These are phyloP conservation scores for Struthidea cinerea DNA, from an alignment of 2,113 vertebrate species.

Conservation along the genomic window DNA sequence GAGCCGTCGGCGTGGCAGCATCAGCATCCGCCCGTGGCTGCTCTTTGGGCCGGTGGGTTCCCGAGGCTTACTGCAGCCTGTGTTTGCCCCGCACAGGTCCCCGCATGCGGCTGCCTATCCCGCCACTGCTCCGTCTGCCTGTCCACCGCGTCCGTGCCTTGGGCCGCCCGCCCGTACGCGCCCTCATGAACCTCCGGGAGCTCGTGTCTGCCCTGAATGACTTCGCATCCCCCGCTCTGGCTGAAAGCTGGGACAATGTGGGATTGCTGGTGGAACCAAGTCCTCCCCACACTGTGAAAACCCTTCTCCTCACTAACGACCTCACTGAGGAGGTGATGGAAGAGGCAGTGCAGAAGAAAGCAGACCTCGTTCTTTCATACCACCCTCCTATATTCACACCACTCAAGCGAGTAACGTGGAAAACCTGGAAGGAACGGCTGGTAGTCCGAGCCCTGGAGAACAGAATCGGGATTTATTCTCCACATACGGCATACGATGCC, in stretches of 20 bases:
- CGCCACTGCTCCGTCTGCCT: not conserved
- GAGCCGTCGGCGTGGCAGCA: not conserved
- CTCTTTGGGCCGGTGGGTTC: fast-evolving
- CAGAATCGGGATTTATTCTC: conserved; percentile 88
- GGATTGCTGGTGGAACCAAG: conserved; percentile 91
- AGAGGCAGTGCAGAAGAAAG: conserved; percentile 78
- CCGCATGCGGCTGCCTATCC: conserved; percentile 22
- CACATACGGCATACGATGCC: conserved; percentile 89
- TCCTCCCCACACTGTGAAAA: conserved; percentile 76
- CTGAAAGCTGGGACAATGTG: conserved; percentile 95
- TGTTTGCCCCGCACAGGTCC: not conserved
- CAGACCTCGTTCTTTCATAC: conserved; percentile 89
- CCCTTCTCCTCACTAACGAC: conserved; percentile 88
- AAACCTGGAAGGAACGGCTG: conserved; percentile 87
- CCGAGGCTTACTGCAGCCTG: not conserved
- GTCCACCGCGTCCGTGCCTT: not conserved
- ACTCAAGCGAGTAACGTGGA: conserved; percentile 81
- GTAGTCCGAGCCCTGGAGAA: conserved; percentile 84
- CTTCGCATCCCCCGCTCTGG: conserved; percentile 84
- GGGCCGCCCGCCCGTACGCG: not conserved
- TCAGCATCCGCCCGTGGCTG: fast-evolving
- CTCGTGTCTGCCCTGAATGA: conserved; percentile 80
- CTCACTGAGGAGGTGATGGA: conserved; percentile 87
- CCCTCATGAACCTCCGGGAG: conserved; percentile 80
- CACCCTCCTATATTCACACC: conserved; percentile 90